phyloP scores from a whole-genome alignment of 2,888 invertebrate species.

The Microctonus hyperodae region DNA sequence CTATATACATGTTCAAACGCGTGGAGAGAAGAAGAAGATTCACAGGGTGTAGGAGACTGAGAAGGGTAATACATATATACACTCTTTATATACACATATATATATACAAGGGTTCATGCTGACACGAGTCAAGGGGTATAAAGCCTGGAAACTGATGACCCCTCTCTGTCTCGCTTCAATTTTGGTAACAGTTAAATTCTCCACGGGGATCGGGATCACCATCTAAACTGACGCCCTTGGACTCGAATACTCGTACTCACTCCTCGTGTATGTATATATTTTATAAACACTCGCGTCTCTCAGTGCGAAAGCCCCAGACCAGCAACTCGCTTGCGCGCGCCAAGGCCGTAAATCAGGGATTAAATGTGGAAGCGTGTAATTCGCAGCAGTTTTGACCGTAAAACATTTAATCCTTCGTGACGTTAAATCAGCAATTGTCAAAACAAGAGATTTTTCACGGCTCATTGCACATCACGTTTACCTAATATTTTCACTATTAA shows the following conservation, averaged over 20 bases:
- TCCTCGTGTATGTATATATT: slow-evolving; percentile 6
- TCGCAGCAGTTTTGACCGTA: slow-evolving; percentile 56
- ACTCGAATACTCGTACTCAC: not conserved
- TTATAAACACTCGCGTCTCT: slow-evolving; percentile 19
- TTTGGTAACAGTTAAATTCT: slow-evolving; percentile 52
- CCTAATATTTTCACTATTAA: not conserved
- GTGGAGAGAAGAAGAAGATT: slow-evolving; percentile 12
- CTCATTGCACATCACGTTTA: slow-evolving; percentile 21
- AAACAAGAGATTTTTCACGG: slow-evolving; percentile 61
- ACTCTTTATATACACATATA: no score
- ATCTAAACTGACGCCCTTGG: slow-evolving; percentile 25
- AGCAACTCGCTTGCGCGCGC: slow-evolving; percentile 34
- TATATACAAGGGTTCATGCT: slow-evolving; percentile 30
- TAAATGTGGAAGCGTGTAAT: slow-evolving; percentile 56
- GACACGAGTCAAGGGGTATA: slow-evolving; percentile 49
- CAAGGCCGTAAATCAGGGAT: slow-evolving; percentile 59
- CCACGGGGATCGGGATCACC: slow-evolving; percentile 57
- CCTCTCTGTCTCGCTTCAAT: slow-evolving; percentile 31
- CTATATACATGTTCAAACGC: not conserved
- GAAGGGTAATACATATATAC: slow-evolving; percentile 5
- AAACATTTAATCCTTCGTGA: slow-evolving; percentile 57
- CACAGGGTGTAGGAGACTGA: not conserved
- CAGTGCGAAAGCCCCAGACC: slow-evolving; percentile 20
- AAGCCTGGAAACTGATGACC: slow-evolving; percentile 38
- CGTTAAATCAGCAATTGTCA: slow-evolving; percentile 58